phyloP scores from a whole-genome alignment of 2,113 vertebrate genomes.

The Felis chaus region DNA sequence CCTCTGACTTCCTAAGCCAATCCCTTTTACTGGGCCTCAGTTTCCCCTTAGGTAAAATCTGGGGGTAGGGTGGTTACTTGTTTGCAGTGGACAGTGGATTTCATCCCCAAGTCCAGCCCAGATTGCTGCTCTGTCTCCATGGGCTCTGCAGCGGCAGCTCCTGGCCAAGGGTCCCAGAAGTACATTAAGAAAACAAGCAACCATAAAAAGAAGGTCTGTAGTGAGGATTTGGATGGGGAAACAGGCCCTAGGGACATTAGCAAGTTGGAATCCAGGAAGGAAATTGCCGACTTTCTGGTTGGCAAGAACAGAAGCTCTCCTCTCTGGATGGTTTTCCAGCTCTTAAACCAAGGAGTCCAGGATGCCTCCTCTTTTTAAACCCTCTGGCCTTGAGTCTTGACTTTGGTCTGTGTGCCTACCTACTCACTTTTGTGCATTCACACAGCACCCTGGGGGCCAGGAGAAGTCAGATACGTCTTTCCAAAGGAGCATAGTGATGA shows the following conservation, averaged over 20 bases:
- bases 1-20: not conserved
- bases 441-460: not conserved
- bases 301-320: slow-evolving; percentile 29
- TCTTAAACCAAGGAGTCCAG: not conserved
- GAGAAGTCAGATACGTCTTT: slow-evolving; percentile 25
- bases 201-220: slow-evolving; percentile 43
- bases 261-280: slow-evolving; percentile 43
- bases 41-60: not conserved
- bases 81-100: not conserved
- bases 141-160: not conserved
- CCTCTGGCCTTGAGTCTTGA: not conserved
- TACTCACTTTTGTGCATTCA: not conserved
- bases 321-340: not conserved
- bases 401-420: not conserved
- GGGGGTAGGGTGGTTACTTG: not conserved
- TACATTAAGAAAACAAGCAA: slow-evolving; percentile 62
- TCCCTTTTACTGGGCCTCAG: not conserved
- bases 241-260: slow-evolving; percentile 38
- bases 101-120: slow-evolving; percentile 2
- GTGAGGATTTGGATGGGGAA: slow-evolving; percentile 55
- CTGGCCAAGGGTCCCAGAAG: slow-evolving; percentile 1
- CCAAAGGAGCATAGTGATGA: not conserved
- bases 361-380: slow-evolving; percentile 2
- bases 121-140: not conserved
- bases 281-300: slow-evolving; percentile 44